These are phyloP conservation scores for Lobophora halterata DNA, from an alignment of 2,888 invertebrate species.

Conservation along the genomic window DNA sequence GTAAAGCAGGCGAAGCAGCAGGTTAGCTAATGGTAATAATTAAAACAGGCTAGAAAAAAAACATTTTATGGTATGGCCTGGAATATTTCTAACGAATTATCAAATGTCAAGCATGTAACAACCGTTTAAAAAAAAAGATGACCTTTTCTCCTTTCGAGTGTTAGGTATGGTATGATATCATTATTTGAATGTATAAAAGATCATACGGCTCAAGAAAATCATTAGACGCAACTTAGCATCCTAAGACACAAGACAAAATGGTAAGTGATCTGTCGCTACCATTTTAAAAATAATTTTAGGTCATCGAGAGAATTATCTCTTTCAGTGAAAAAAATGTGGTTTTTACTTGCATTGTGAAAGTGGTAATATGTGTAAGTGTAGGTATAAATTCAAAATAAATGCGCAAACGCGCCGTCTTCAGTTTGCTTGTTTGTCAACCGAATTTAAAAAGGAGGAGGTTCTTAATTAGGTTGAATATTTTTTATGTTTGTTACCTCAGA, in stretches of 20 bases:
- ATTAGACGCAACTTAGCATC: slow-evolving; percentile 38
- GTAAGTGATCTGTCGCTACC: slow-evolving; percentile 35
- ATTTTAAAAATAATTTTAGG: not conserved
- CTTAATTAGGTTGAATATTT: too few relatives aligned
- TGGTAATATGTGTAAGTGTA: too few relatives aligned
- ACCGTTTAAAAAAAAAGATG: slow-evolving; percentile 36
- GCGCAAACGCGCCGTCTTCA: too few relatives aligned
- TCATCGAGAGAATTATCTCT: too few relatives aligned
- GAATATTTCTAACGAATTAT: slow-evolving; percentile 22
- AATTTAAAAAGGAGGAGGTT: too few relatives aligned
- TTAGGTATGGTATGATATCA: slow-evolving; percentile 32
- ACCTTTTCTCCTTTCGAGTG: slow-evolving; percentile 36
- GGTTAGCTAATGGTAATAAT: too few relatives aligned
- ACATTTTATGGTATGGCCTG: slow-evolving; percentile 9
- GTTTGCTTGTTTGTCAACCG: too few relatives aligned
- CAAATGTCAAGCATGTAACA: slow-evolving; percentile 40
- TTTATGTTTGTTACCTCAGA: too few relatives aligned
- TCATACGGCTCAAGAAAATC: slow-evolving; percentile 13
- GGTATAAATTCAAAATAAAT: too few relatives aligned
- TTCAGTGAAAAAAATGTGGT: not conserved
- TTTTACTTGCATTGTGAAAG: too few relatives aligned
- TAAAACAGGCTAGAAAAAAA: not conserved
- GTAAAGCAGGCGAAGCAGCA: too few relatives aligned
- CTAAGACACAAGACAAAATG: slow-evolving; percentile 42
- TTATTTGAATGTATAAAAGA: slow-evolving; percentile 40